Base-by-base conservation (phyloP, 2,888 invertebrate genomes). In the Agriopis marginaria region DNA sequence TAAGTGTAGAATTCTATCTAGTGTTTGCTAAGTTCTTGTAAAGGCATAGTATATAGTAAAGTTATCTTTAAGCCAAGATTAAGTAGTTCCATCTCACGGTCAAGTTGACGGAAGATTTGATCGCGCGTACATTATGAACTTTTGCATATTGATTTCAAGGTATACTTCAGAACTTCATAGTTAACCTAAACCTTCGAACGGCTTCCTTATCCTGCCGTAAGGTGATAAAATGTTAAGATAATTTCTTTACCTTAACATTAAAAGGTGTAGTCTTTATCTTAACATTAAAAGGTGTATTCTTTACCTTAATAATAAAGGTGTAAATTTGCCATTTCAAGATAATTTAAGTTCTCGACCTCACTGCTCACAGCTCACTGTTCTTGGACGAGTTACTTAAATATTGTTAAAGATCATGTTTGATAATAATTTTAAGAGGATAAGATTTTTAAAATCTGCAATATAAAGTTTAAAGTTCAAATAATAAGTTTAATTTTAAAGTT, bases 171-270 rank as follows among this genome's bases (percentile, higher is more conserved):
- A 58, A 45, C 32, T 58, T 58, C n/a, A 32, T n/a, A 17, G 11
- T 42, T 51, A 62, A 51, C 51, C 42, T 51, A 42, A 7, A 62
- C 44, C 61, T 61, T 60, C 42, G 5, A 44, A 49, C 9, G 47
- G 9, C 59, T 68, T 63, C 68, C 68, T 68, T 53, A 60, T 63
- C 54, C 60, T 47, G 17, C 23, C 11, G 6, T 50, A 42, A 40
- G 55, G 47, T 54, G 45, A 54, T 60, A 60, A 49, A 62, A 44
- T 39, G 56, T 39, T 23, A 44, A 39, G 10, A n/a, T 32, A 39
- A 54, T n/a, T 54, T 39, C 12, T 11, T 2, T 39, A 6, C 53
- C 7, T 53, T 14, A 9, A n/a, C 39, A n/a, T 54, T 54, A n/a
- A 40, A 51, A 23, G 23, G 23, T 51, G 51, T 47, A 11, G 3